A percentile compares a stretch with the other conserved stretches of the same genome.
These are phyloP conservation scores for Microtus richardsoni DNA, from an alignment of 2,113 vertebrate genomes.

Conservation along the genomic window DNA sequence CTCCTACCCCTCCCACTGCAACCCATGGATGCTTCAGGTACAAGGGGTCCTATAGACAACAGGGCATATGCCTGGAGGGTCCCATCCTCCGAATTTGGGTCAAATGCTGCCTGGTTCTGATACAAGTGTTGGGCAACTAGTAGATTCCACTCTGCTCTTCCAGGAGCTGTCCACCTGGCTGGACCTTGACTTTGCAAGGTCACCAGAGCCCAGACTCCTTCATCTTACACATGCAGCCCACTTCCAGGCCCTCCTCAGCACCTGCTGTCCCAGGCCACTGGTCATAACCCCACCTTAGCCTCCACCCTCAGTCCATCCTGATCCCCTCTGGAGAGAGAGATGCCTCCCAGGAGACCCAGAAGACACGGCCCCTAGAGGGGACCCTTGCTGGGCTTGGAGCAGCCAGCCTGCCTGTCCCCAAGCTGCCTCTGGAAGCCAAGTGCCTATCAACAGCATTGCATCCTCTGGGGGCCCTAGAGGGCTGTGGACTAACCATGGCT, in stretches of 20 bases:
- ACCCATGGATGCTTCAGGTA: not conserved
- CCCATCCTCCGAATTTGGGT: not conserved
- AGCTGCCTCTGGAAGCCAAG: conserved; percentile 80
- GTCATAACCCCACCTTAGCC: not conserved
- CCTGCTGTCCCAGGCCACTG: not conserved
- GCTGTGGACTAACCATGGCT: conserved; percentile 74
- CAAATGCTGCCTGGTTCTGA: not conserved
- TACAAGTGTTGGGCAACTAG: not conserved
- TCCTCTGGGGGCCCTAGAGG: conserved; percentile 65
- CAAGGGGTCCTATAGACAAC: not conserved
- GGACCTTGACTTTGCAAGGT: not conserved
- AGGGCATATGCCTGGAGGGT: not conserved
- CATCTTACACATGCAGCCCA: not conserved
- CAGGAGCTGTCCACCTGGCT: not conserved
- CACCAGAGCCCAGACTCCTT: not conserved
- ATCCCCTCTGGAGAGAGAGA: conserved; percentile 28
- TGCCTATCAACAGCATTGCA: conserved; percentile 79
- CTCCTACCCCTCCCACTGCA: not conserved
- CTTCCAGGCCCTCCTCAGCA: not conserved
- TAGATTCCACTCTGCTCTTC: not conserved
- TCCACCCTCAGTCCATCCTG: not conserved
- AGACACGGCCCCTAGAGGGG: not conserved
- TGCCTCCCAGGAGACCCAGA: not conserved
- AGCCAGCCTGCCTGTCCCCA: conserved; percentile 39
- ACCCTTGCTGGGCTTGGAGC: not conserved